Conservation (phyloP, 2,797 vertebrate species). For the Antennarius maculatus region DNA sequence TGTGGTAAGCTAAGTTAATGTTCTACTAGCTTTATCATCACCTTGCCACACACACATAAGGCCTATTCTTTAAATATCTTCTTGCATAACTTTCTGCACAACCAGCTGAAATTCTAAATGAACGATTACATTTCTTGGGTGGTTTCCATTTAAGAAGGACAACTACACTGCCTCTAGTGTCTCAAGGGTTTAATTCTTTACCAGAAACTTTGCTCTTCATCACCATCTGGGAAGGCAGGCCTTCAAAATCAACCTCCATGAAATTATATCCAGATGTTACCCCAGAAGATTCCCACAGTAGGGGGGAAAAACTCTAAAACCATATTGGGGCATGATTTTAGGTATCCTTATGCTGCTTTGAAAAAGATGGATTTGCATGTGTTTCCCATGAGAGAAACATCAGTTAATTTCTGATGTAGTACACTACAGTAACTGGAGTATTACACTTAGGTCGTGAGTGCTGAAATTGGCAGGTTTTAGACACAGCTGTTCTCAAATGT, state of each 20-base stretch:
- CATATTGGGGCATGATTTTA: constrained; percentile 21
- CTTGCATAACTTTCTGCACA: background rate
- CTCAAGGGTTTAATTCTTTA: constrained; percentile 14
- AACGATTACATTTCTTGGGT: background rate
- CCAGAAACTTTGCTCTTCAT: constrained; percentile 12
- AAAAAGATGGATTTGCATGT: background rate
- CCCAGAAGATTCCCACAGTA: constrained; percentile 32
- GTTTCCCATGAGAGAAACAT: background rate
- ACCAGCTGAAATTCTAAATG: background rate
- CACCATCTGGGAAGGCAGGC: constrained; percentile 21
- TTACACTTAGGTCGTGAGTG: background rate
- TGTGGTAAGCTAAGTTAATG: background rate
- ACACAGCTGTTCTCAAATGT: background rate
- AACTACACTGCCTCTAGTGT: constrained; percentile 1
- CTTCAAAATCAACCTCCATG: constrained; percentile 20
- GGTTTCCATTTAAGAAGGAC: background rate
- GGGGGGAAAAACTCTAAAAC: background rate
- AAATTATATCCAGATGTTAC: constrained; percentile 64
- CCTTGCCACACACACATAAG: background rate
- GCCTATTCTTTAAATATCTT: no score
- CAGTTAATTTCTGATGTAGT: background rate
- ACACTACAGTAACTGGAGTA: background rate
- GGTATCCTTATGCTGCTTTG: background rate
- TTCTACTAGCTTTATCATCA: background rate
- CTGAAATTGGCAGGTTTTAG: constrained; percentile 7